Base-by-base conservation (phyloP, 2,113 vertebrate species). In the Pao palembangensis region DNA sequence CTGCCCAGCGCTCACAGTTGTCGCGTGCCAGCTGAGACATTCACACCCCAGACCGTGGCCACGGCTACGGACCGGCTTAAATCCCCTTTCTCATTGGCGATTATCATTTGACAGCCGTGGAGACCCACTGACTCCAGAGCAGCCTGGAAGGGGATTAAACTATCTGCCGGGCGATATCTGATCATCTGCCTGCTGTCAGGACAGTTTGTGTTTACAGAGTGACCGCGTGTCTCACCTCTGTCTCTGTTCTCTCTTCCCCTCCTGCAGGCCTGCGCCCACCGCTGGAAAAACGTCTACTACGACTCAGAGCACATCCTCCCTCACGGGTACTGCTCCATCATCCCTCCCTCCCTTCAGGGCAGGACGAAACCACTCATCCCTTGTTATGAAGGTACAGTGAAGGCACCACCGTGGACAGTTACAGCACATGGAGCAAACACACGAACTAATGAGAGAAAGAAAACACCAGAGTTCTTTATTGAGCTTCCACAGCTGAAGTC, bases 241-340 rank as follows among this genome's bases (percentile, higher is more conserved):
- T 52, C 53, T 44, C 23, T 16, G 0, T 48, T 51, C 2, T 48
- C 4, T 58, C 18, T 17, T 50, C 72, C 56, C 64, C 55, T 58
- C 57, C 53, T 20, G 12, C 70, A 99, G 97, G 97, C 96, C 12
- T 99, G 97, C 17, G 97, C 97, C 0, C 97, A 99, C 73, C 95
- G 96, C 62, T 99, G 96, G 97, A 99, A 99, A 79, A 99, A 99
- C 55, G 91, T 98, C 64, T 98, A 92, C 85, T 99, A 99, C 0
- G 91, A 94, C 74, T 86, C 91, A 0, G 96, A 99, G 59, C 91
- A 95, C 48, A 96, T 98, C 70, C 86, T 99, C 55, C 97, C 97
- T 0, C 95, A 98, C 0, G 97, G 97, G 28, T 96, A 95, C 88
- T 99, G 97, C 82, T 93, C 94, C 68, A 85, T 99, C 82, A 95